Conservation (phyloP, 2,797 vertebrate species). For the Saguinus oedipus region DNA sequence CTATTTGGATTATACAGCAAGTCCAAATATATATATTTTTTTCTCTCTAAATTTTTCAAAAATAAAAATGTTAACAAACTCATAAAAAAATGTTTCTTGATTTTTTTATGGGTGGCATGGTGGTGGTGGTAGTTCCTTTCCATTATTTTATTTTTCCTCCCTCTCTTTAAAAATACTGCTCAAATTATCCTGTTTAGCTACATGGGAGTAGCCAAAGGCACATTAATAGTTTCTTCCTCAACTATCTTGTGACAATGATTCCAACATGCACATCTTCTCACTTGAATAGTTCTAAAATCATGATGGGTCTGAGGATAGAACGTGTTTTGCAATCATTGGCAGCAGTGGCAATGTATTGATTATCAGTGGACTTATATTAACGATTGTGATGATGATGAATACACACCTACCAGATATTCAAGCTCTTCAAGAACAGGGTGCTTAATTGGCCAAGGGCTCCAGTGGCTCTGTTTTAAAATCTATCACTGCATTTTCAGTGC, state of each 20-base stretch:
- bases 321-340: not conserved
- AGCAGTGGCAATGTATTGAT: too few relatives aligned
- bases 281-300: not conserved
- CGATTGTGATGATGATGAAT: not conserved
- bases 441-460: not conserved
- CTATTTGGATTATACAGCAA: too few relatives aligned
- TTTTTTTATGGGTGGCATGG: not conserved
- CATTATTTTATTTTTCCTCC: not conserved
- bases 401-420: not conserved
- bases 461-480: not conserved
- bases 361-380: too few relatives aligned
- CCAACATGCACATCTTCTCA: not conserved
- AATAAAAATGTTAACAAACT: too few relatives aligned
- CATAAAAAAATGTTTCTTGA: not conserved
- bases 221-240: not conserved
- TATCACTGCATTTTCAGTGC: not conserved
- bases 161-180: not conserved
- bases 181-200: not conserved
- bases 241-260: not conserved
- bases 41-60: too few relatives aligned
- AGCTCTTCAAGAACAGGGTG: not conserved
- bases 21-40: too few relatives aligned
- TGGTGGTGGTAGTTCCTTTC: not conserved
- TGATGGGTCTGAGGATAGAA: not conserved
- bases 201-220: too few relatives aligned